A percentile compares a stretch with the other conserved stretches of the same genome.
Conservation (phyloP, 2,113 vertebrate genomes). For the Bambusicola thoracicus region DNA sequence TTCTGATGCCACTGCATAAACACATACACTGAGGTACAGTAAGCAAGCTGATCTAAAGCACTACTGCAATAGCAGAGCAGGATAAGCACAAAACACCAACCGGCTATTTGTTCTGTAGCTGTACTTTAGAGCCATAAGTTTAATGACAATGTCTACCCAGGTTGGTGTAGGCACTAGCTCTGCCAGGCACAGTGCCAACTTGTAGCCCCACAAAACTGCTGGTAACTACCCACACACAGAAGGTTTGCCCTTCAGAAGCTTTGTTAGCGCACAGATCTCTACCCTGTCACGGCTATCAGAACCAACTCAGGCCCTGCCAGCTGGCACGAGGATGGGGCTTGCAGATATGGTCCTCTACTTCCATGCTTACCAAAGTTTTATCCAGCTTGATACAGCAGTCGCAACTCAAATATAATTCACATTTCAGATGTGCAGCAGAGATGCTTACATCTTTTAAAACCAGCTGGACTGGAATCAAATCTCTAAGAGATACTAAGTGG, state of each 20-base stretch:
- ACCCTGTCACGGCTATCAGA: not conserved
- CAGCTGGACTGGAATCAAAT: not conserved
- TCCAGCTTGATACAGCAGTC: not conserved
- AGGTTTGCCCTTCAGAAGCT: not conserved
- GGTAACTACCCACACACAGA: not conserved
- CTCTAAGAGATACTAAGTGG: not conserved
- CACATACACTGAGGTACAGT: not conserved
- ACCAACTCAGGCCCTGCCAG: not conserved
- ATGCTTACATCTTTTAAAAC: not conserved
- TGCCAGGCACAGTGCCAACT: not conserved
- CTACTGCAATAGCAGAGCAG: not conserved
- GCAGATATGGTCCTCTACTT: not conserved
- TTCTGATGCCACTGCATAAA: not conserved
- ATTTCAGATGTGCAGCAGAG: not conserved
- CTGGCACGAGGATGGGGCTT: not conserved
- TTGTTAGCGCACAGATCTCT: not conserved
- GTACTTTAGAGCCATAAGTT: not conserved
- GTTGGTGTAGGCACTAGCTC: not conserved
- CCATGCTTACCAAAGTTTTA: not conserved
- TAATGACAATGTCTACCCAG: accelerated
- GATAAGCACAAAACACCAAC: not conserved
- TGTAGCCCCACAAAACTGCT: not conserved
- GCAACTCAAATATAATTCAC: not conserved
- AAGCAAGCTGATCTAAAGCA: not conserved
- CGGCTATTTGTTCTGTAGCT: accelerated